These are phyloP conservation scores for Ciconia stormi DNA, from an alignment of 2,113 vertebrate genomes.

Conservation along the genomic window DNA sequence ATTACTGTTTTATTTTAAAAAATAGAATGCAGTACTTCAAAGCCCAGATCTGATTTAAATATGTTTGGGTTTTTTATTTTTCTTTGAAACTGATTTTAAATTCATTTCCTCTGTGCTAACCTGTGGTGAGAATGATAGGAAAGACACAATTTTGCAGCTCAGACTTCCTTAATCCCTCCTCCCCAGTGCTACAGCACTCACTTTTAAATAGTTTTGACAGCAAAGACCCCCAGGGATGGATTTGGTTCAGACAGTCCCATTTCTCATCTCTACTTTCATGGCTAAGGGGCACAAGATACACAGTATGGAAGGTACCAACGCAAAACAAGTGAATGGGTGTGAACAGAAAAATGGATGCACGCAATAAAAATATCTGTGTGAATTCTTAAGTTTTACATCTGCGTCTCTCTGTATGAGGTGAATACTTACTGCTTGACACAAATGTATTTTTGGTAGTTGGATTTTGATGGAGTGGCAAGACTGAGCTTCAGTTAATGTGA, in stretches of 20 bases:
- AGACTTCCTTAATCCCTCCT: background rate
- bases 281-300: background rate
- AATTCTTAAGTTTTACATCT: background rate
- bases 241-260: background rate
- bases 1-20: background rate
- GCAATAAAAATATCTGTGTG: background rate
- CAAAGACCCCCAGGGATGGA: background rate
- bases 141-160: background rate
- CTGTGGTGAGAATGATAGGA: background rate
- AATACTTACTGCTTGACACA: background rate
- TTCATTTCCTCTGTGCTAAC: background rate
- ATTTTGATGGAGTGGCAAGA: background rate
- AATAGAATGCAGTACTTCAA: background rate
- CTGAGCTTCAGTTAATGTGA: background rate
- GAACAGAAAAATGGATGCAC: background rate
- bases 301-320: fast-evolving
- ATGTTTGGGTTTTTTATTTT: background rate
- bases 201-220: background rate
- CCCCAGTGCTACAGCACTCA: background rate
- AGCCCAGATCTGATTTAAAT: background rate
- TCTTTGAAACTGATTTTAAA: background rate
- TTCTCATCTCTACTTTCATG: background rate
- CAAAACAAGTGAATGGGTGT: background rate
- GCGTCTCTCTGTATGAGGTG: background rate
- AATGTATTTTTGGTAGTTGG: background rate